Evolutionary conservation across 1,140 invertebrate genomes (phyloP).

Genomic region (Calycopis cecrops): DNA sequence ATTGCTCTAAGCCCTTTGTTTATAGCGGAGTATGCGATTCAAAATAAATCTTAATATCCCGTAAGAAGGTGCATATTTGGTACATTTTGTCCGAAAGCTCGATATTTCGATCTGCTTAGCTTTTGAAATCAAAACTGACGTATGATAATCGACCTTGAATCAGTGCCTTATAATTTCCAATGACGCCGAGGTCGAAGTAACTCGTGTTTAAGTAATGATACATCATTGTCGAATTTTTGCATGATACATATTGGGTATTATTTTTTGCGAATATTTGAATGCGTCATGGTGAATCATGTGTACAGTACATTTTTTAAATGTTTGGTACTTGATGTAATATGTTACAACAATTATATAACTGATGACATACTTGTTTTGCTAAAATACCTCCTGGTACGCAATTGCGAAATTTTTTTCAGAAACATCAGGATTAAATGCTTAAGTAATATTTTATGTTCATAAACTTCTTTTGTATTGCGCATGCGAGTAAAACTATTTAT

Average conservation of each 20-base stretch:
- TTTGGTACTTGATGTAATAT: not conserved
- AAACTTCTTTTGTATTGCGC: too few species aligned
- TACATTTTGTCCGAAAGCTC: not conserved
- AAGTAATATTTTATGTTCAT: too few species aligned
- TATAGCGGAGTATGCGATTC: too few species aligned
- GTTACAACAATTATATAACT: too few species aligned
- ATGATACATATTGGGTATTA: constrained; percentile 10
- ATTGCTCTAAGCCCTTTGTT: too few species aligned
- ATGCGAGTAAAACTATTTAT: too few species aligned
- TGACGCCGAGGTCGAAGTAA: constrained; percentile 5
- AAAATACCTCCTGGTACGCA: too few species aligned
- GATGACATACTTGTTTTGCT: too few species aligned
- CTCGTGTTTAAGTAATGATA: constrained; percentile 5
- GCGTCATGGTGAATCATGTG: constrained; percentile 6
- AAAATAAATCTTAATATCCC: too few species aligned
- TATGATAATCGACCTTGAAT: constrained; percentile 4
- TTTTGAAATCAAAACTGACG: not conserved
- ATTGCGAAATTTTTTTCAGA: too few species aligned
- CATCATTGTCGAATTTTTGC: constrained; percentile 7
- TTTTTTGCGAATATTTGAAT: constrained; percentile 1
- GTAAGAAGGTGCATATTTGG: too few species aligned
- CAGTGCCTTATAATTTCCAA: not conserved
- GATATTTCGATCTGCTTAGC: not conserved
- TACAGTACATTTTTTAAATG: not conserved
- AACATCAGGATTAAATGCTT: too few species aligned